Percentiles rank a stretch among this genome's conserved stretches.
Conservation (phyloP, 2,113 vertebrate species). For the Cavia aperea region DNA sequence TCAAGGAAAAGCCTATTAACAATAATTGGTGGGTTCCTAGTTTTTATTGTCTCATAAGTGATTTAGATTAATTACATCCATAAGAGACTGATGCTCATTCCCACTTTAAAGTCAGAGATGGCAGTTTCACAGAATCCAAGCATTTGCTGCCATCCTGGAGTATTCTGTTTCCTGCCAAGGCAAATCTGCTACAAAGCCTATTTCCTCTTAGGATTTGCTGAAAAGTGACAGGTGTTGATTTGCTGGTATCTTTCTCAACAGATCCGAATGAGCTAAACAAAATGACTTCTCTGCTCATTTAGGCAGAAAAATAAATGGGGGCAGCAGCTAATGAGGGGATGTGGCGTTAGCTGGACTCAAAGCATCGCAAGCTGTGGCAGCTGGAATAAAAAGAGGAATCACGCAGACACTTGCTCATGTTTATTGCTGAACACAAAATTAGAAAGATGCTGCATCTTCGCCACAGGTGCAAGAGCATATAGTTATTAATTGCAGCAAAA, state of each 20-base stretch:
- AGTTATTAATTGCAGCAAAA: constrained; percentile 71
- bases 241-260: constrained; percentile 63
- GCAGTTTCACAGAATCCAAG: constrained; percentile 68
- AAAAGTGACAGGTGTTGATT: constrained; percentile 70
- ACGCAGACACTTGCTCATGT: constrained; percentile 64
- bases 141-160: constrained; percentile 67
- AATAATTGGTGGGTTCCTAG: constrained; percentile 74
- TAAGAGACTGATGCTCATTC: constrained; percentile 65
- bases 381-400: constrained; percentile 68
- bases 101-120: constrained; percentile 69
- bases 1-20: constrained; percentile 74
- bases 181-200: constrained; percentile 67
- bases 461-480: constrained; percentile 70
- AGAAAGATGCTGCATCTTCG: constrained; percentile 65
- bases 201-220: constrained; percentile 65
- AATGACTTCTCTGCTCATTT: constrained; percentile 64
- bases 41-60: constrained; percentile 78
- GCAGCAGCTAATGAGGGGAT: constrained; percentile 58
- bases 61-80: constrained; percentile 78
- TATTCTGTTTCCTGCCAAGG: constrained; percentile 60
- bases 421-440: constrained; percentile 69
- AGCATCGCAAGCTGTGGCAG: constrained; percentile 63
- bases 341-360: constrained; percentile 35
- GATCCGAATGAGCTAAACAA: constrained; percentile 62
- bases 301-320: constrained; percentile 59